phyloP scores from a whole-genome alignment of 64 coral and sea anemone genomes.

The Anthopleura sola region DNA sequence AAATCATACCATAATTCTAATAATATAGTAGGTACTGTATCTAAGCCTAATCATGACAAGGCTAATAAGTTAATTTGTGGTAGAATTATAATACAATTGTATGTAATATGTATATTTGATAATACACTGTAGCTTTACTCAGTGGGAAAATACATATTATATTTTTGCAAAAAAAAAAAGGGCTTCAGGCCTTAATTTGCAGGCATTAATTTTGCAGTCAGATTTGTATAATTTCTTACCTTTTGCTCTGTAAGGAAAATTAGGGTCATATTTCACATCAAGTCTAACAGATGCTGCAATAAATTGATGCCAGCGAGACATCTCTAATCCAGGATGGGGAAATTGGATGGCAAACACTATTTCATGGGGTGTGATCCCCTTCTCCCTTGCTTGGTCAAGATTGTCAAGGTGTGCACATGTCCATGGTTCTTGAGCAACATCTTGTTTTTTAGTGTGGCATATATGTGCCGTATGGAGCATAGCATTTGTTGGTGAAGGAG shows the following conservation, averaged over 20 bases:
- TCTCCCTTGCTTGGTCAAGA: slow-evolving; percentile 37
- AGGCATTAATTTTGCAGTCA: no score
- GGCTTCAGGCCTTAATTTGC: no score
- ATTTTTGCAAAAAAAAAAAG: no score
- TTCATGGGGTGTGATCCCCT: slow-evolving; percentile 19
- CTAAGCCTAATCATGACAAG: no score
- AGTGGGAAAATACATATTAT: no score
- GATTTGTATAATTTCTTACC: not conserved
- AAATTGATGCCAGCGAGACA: slow-evolving; percentile 96
- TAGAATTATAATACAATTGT: no score
- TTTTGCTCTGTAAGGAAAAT: not conserved
- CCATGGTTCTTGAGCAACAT: slow-evolving; percentile 50
- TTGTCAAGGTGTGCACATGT: slow-evolving; percentile 20
- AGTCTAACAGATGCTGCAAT: slow-evolving; percentile 61
- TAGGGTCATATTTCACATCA: slow-evolving; percentile 42
- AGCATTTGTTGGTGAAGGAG: slow-evolving; percentile 83
- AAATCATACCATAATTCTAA: no score
- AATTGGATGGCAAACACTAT: slow-evolving; percentile 87
- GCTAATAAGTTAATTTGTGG: no score
- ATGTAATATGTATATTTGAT: no score
- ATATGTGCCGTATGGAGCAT: slow-evolving; percentile 62
- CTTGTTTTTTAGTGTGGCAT: slow-evolving; percentile 26
- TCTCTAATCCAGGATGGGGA: slow-evolving; percentile 71
- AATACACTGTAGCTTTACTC: no score
- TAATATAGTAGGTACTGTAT: no score